These are phyloP conservation scores for Dufourea novaeangliae DNA, from an alignment of 1,140 invertebrate species.

Conservation along the genomic window DNA sequence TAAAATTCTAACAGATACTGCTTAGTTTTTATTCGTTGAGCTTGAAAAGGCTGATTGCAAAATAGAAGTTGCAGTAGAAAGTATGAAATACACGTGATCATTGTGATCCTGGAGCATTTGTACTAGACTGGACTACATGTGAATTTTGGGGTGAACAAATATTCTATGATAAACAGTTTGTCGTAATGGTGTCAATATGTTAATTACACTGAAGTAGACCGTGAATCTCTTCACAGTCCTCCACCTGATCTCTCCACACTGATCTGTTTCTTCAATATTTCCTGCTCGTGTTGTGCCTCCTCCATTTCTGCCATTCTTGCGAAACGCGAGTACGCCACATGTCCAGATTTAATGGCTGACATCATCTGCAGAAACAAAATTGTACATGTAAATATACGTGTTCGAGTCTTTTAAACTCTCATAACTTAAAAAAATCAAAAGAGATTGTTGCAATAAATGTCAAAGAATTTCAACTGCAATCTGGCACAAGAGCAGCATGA, in stretches of 20 bases:
- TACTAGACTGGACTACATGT: constrained; percentile 13
- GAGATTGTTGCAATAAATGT: not conserved
- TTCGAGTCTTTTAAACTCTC: not conserved
- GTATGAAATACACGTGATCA: constrained; percentile 12
- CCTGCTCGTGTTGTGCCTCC: constrained; percentile 90
- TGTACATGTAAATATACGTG: not conserved
- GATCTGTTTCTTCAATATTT: constrained; percentile 89
- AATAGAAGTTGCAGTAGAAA: constrained; percentile 21
- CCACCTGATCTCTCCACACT: constrained; percentile 96
- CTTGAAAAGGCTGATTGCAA: not conserved
- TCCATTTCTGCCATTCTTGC: constrained; percentile 95
- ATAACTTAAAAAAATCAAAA: not conserved
- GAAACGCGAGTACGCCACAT: constrained; percentile 94
- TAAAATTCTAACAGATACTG: not conserved
- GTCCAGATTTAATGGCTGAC: constrained; percentile 97
- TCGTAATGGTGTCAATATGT: not conserved
- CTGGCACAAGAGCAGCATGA: constrained; percentile 45
- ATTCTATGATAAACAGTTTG: constrained; percentile 38
- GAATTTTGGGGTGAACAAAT: constrained; percentile 16
- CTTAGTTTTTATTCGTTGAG: not conserved
- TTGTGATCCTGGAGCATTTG: constrained; percentile 13
- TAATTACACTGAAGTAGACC: not conserved
- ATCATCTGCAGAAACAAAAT: constrained; percentile 89
- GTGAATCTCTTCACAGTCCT: constrained; percentile 86
- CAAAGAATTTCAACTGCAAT: not conserved